Conservation (phyloP, 1,140 invertebrate genomes). For the Dryas iulia region DNA sequence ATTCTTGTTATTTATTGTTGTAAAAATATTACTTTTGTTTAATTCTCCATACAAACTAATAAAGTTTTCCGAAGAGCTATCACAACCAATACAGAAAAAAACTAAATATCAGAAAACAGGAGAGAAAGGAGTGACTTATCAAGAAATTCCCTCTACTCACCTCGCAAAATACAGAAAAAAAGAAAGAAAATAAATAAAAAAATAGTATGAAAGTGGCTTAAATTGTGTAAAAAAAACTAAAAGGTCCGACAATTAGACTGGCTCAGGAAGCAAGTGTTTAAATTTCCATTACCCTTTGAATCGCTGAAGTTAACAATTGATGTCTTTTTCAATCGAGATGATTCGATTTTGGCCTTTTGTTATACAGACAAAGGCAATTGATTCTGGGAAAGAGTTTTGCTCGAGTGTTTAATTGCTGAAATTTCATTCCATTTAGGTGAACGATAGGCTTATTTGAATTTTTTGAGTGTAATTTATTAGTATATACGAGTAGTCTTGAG, state of each 20-base stretch:
- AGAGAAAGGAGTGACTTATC: too few relatives aligned
- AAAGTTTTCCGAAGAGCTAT: too few relatives aligned
- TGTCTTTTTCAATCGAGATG: conserved; percentile 27
- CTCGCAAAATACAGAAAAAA: not conserved
- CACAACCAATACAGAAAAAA: too few relatives aligned
- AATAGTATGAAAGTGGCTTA: not conserved
- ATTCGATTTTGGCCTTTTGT: conserved; percentile 33
- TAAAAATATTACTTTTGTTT: too few relatives aligned
- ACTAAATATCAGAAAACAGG: too few relatives aligned
- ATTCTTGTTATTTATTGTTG: too few relatives aligned
- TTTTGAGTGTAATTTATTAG: not conserved
- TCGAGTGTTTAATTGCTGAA: conserved; percentile 3
- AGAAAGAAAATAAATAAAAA: not conserved
- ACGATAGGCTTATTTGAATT: not conserved
- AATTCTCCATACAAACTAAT: too few relatives aligned
- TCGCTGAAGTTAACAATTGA: conserved; percentile 36
- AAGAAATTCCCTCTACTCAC: too few relatives aligned
- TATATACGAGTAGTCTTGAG: not conserved
- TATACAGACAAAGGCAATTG: conserved; percentile 13
- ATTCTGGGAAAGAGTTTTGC: conserved; percentile 1
- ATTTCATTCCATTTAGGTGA: not conserved
- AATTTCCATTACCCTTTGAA: conserved; percentile 40
- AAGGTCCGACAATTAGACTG: conserved; percentile 33
- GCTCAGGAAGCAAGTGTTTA: conserved; percentile 37
- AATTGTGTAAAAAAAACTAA: conserved; percentile 25